Conservation (phyloP, 2,113 vertebrate genomes). For the Otolemur garnettii region DNA sequence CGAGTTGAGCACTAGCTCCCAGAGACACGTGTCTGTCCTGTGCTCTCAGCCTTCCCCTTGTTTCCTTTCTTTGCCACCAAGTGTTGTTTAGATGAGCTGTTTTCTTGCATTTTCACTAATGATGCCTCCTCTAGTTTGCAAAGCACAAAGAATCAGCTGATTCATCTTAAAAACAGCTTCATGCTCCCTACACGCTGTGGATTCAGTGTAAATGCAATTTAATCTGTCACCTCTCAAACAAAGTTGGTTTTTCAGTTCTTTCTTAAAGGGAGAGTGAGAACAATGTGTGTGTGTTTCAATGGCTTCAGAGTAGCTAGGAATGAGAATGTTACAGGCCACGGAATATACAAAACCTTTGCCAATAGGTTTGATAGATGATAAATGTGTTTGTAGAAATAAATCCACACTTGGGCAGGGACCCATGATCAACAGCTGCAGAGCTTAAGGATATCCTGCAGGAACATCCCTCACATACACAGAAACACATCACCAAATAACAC, state of each 20-base stretch:
- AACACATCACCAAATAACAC: slow-evolving; percentile 80
- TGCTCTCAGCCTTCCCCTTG: slow-evolving; percentile 44
- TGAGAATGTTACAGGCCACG: slow-evolving; percentile 68
- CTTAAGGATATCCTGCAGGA: slow-evolving; percentile 76
- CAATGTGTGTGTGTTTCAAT: slow-evolving; percentile 66
- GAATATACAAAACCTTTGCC: slow-evolving; percentile 77
- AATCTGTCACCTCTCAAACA: slow-evolving; percentile 74
- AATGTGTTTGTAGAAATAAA: slow-evolving; percentile 78
- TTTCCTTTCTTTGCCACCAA: slow-evolving; percentile 56
- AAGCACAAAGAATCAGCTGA: slow-evolving; percentile 77
- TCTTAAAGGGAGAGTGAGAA: background rate
- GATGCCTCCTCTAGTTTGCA: slow-evolving; percentile 29
- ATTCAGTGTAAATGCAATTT: slow-evolving; percentile 79
- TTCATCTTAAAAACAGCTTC: slow-evolving; percentile 73
- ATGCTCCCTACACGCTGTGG: slow-evolving; percentile 66
- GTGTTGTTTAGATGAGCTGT: slow-evolving; percentile 16
- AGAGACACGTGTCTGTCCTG: background rate
- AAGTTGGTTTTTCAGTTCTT: slow-evolving; percentile 72
- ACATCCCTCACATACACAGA: slow-evolving; percentile 78
- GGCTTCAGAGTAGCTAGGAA: slow-evolving; percentile 63
- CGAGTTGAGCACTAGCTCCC: background rate
- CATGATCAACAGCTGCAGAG: slow-evolving; percentile 78
- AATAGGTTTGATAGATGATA: slow-evolving; percentile 76
- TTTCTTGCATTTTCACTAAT: slow-evolving; percentile 64
- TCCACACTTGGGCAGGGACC: slow-evolving; percentile 70